Base-by-base conservation (phyloP, 2,888 invertebrate species). In the Calliscelio sp. region DNA sequence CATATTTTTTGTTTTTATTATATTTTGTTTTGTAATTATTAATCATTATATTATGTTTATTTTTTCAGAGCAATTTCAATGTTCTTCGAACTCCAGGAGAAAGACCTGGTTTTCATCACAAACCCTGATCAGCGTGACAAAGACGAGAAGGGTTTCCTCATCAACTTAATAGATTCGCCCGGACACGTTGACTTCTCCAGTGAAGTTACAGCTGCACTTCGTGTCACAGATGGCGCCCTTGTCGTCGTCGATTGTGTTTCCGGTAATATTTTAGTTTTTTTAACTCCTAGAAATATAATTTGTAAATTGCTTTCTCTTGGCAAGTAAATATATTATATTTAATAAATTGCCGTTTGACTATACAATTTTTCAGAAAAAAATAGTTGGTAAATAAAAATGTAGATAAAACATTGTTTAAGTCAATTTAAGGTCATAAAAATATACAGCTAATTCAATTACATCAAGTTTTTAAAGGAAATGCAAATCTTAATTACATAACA, bases 181-280 rank as follows among this genome's bases (percentile, higher is more conserved):
- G 99, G 99, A 88, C 99, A 99, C 97, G 99, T 99, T 92, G 99
- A 99, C 94, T 99, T 99, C 95, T 99, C 99, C 3, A 99, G 98
- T 87, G 99, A 99, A 95, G 99, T 99, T 88, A 99, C 99, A 73
- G 99, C 99, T 91, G 99, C 99, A 89, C 97, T 99, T 87, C 98
- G 99, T 95, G 99, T 99, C 63, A 99, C 99, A 92, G 99, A 99
- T 94, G 99, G 99, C 93, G 99, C 99, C 90, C 96, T 99, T 84
- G 99, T 99, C 73, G 99, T 99, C 65, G 99, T 99, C 7, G 99
- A 99, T 94, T 99, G 99, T 94, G 99, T 99, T 70, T 99, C 99
- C 90, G 99, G 98, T 98, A 93, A 93, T 11, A 8, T 95, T 93
- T 53, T 86, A 70, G 86, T 71, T 81, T 66, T 46, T 44, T 4